These are phyloP conservation scores for Calliopsis andreniformis DNA, from an alignment of 1,140 invertebrate genomes.

Conservation along the genomic window DNA sequence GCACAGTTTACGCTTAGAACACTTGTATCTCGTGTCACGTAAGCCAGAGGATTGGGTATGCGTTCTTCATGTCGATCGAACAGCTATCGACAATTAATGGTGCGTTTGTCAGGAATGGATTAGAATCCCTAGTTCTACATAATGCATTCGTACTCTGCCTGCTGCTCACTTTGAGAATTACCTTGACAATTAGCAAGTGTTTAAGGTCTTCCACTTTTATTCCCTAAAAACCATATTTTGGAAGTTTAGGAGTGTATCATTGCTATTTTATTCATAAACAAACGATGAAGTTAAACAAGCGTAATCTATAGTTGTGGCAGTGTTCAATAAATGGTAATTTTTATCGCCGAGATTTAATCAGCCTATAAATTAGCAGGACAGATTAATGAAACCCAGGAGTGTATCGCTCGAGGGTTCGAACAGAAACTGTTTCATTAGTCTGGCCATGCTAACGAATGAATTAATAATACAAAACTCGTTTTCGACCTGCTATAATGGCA, in stretches of 20 bases:
- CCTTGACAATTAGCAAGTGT: too few relatives aligned
- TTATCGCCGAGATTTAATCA: conserved; percentile 47
- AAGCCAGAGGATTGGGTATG: conserved; percentile 49
- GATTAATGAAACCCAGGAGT: conserved; percentile 45
- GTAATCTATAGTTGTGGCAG: conserved; percentile 30
- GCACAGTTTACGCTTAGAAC: conserved; percentile 60
- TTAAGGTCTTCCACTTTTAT: too few relatives aligned
- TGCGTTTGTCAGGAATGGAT: conserved; percentile 17
- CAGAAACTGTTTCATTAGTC: conserved; percentile 33
- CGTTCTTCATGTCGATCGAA: conserved; percentile 42
- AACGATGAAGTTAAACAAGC: conserved; percentile 20
- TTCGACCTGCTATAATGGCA: conserved; percentile 17
- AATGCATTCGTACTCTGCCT: not conserved
- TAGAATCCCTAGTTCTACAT: conserved; percentile 5
- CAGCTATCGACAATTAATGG: conserved; percentile 10
- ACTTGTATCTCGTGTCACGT: conserved; percentile 65
- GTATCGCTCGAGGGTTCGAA: conserved; percentile 9
- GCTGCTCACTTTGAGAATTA: too few relatives aligned
- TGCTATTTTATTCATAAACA: conserved; percentile 4
- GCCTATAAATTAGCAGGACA: conserved; percentile 40
- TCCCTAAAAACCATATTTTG: too few relatives aligned
- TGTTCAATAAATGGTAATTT: conserved; percentile 40
- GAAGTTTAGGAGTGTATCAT: too few relatives aligned
- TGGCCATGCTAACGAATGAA: conserved; percentile 37
- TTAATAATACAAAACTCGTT: conserved; percentile 45